phyloP scores from a whole-genome alignment of 2,797 vertebrate genomes.

The Borostomias antarcticus region DNA sequence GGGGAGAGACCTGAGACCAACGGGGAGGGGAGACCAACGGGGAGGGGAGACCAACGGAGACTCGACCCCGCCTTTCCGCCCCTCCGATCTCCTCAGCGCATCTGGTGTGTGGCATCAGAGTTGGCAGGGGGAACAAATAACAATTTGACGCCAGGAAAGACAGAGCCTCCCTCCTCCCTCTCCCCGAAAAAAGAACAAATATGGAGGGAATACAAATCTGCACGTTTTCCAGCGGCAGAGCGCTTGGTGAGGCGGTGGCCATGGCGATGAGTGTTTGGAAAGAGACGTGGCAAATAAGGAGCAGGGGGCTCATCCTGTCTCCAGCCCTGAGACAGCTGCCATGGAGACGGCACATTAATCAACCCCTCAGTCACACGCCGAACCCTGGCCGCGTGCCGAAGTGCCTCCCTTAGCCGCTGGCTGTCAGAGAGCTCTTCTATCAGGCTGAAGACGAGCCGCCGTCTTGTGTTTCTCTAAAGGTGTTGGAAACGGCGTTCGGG shows the following conservation, averaged over 20 bases:
- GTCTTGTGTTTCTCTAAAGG: constrained; percentile 47
- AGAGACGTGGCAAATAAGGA: constrained; percentile 22
- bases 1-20: not conserved
- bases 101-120: constrained; percentile 63
- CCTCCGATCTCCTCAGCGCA: constrained; percentile 57
- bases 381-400: not conserved
- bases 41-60: constrained; percentile 4
- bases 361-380: constrained; percentile 38
- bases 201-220: constrained; percentile 23
- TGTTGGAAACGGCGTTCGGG: too few species aligned
- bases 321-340: constrained; percentile 48
- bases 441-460: constrained; percentile 49
- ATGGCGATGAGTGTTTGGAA: constrained; percentile 32
- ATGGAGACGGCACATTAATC: constrained; percentile 62
- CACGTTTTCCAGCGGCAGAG: constrained; percentile 52
- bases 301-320: constrained; percentile 45
- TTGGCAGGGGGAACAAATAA: constrained; percentile 67
- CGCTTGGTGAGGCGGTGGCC: constrained; percentile 59
- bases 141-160: constrained; percentile 61
- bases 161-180: constrained; percentile 2
- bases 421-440: constrained; percentile 43
- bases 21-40: not conserved
- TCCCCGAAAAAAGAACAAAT: constrained; percentile 18
- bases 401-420: constrained; percentile 28
- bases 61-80: constrained; percentile 56